A percentile compares a stretch with the other conserved stretches of the same genome.
These are phyloP conservation scores for Chionoecetes opilio DNA, from an alignment of 1,140 invertebrate genomes.

Conservation along the genomic window DNA sequence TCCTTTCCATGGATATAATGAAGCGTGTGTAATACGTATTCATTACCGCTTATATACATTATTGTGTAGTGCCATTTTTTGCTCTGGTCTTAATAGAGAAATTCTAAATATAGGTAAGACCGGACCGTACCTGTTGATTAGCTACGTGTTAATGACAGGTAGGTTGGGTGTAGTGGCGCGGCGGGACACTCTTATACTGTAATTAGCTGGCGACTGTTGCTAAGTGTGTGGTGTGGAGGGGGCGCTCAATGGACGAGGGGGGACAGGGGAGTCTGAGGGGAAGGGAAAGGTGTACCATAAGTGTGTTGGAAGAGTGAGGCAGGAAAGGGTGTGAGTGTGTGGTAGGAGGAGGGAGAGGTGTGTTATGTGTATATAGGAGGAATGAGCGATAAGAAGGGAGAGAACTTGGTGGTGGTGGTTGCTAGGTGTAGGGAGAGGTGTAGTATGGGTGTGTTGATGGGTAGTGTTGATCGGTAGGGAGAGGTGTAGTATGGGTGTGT, in stretches of 20 bases:
- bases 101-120: neutral
- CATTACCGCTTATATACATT: too few species aligned
- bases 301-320: neutral
- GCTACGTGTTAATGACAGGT: neutral
- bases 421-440: neutral
- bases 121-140: neutral
- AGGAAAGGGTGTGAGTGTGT: neutral
- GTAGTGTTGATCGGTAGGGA: neutral
- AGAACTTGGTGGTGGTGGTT: too few species aligned
- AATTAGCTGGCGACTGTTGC: neutral
- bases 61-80: too few species aligned
- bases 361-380: too few species aligned
- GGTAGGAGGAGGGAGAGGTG: neutral
- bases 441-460: neutral
- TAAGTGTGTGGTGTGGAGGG: neutral
- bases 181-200: neutral
- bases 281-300: neutral
- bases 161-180: neutral
- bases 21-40: too few species aligned
- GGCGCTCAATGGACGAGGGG: too few species aligned
- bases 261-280: too few species aligned
- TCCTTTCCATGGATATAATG: neutral
- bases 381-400: too few species aligned
- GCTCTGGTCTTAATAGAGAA: neutral
- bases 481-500: neutral